A percentile compares a stretch with the other conserved stretches of the same genome.
Conservation (phyloP, 2,888 invertebrate genomes). For the Agrochola macilenta region DNA sequence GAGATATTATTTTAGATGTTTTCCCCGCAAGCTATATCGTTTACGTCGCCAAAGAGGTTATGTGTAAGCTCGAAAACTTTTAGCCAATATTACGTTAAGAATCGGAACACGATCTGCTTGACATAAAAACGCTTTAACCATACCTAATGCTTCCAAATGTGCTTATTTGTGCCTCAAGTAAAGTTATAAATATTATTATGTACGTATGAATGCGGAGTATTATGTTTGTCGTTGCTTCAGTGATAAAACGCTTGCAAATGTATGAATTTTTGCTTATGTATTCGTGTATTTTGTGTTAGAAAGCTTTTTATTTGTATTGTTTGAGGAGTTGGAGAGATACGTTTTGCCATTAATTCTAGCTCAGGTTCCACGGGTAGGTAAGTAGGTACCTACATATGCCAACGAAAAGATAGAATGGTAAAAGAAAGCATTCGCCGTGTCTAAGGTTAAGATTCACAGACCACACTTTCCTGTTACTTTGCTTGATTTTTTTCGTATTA, state of each 20-base stretch:
- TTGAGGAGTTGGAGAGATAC: neutral
- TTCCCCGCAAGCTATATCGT: conserved; percentile 67
- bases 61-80: conserved; percentile 75
- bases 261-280: conserved; percentile 11
- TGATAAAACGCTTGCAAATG: conserved; percentile 50
- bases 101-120: conserved; percentile 77
- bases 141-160: conserved; percentile 77
- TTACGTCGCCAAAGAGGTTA: conserved; percentile 69
- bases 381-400: too few species aligned
- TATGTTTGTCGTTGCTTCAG: conserved; percentile 42
- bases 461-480: too few species aligned
- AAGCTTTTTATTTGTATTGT: conserved; percentile 40
- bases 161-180: conserved; percentile 72
- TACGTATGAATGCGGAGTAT: conserved; percentile 62
- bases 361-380: neutral
- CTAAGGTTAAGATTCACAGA: too few species aligned
- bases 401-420: neutral
- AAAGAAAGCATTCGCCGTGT: neutral
- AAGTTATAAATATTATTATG: conserved; percentile 68
- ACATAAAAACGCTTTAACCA: conserved; percentile 77
- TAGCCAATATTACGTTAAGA: conserved; percentile 72
- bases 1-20: conserved; percentile 74
- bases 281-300: conserved; percentile 24
- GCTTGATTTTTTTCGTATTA: too few species aligned
- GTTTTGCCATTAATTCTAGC: neutral